Base-by-base conservation (phyloP, 35 echinoderm and acorn worm genomes). In the Ophiothrix spiculata region DNA sequence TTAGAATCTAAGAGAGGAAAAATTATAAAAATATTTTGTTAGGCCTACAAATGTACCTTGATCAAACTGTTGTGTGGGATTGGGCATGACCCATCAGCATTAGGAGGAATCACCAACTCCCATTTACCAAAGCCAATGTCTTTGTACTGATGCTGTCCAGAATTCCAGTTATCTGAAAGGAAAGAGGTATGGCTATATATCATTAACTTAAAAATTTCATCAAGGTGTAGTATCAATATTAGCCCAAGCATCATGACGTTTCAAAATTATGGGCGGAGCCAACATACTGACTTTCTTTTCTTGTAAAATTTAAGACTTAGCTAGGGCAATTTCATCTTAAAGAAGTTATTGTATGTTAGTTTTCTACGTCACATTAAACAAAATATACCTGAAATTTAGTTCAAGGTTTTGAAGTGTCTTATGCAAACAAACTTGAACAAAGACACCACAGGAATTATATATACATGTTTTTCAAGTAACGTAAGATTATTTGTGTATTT, bases 61-160 rank as follows among this genome's bases (percentile, higher is more conserved):
- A 94, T 54, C 25, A 94, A 84, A 15, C 42, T 78, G 63, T 94
- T 94, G 49, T 98, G 95, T 75, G 88, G 80, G 21, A 98, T 87
- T 28, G 95, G 95, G 56, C 78, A 91, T 33, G 85, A 42, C 0
- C 92, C 92, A 81, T 91, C 88, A 16, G 33, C 35, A 1, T 85
- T 90, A 41, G 77, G 83, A 37, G 95, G 95, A 25, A 94, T 35
- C 29, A 78, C 60, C 3, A 98, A 38, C 78, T 91, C 95, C 95
- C 95, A 94, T 40, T 92, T 91, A 56, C 95, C 95, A 87, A 82
- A 98, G 37, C 91, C 95, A 85, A 81, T 80, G 77, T 91, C 86
- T 75, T 79, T 33, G 35, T 88, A 80, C 54, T 89, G 74, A 69
- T 93, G 78, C 54, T 97, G 31, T 37, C 56, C 56, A 36, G 75